Conservation (phyloP, 2,888 invertebrate genomes). For the Melipona beecheii region DNA sequence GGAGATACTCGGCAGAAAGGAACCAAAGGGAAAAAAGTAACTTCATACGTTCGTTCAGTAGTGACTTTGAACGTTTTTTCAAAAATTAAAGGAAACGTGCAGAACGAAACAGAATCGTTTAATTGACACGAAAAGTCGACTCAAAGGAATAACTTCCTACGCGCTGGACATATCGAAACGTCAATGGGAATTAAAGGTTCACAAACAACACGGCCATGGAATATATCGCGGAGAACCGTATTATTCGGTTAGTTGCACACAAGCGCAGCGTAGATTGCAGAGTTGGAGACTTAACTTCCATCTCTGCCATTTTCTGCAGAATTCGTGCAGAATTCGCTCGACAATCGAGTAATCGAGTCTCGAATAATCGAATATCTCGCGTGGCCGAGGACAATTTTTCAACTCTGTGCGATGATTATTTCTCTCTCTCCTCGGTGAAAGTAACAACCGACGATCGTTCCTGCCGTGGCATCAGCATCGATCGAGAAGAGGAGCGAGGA, state of each 20-base stretch:
- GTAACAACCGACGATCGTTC: conserved; percentile 16
- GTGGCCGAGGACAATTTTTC: conserved; percentile 10
- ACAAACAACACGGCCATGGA: no score
- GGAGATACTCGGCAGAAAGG: no score
- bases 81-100: neutral
- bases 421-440: conserved; percentile 2
- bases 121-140: neutral
- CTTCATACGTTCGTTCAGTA: no score
- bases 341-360: conserved; percentile 16
- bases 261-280: neutral
- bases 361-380: conserved; percentile 41
- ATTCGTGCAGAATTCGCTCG: neutral
- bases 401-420: neutral
- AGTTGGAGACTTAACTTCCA: neutral
- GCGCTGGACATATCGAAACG: neutral
- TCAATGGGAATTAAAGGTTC: neutral
- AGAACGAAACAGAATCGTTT: neutral
- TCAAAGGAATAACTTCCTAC: neutral
- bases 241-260: neutral
- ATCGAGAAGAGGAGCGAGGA: neutral
- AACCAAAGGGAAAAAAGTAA: no score
- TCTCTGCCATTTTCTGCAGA: neutral
- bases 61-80: no score
- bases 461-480: conserved; percentile 18
- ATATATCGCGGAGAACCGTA: neutral